phyloP scores from a whole-genome alignment of 1,140 invertebrate genomes.

The Cotesia vestalis region DNA sequence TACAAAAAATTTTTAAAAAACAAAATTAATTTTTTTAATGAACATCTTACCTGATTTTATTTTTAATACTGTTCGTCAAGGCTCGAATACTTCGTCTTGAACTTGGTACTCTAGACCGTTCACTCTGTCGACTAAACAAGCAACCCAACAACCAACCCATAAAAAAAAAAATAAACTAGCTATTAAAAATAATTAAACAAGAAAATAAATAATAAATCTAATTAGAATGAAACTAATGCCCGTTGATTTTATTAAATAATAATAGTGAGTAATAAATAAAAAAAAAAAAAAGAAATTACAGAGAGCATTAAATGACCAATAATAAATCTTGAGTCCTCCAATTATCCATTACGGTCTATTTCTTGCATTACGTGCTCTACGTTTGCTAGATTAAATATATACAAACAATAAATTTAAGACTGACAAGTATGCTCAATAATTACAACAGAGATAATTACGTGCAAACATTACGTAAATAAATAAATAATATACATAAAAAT shows the following conservation, averaged over 20 bases:
- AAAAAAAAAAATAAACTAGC: constrained; percentile 26
- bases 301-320: neutral
- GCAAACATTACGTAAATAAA: neutral
- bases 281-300: too few relatives aligned
- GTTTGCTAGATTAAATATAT: constrained; percentile 14
- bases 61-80: constrained; percentile 10
- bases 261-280: too few relatives aligned
- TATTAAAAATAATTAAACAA: neutral
- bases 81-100: constrained; percentile 50
- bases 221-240: neutral
- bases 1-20: neutral
- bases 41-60: constrained; percentile 8
- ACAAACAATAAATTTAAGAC: neutral
- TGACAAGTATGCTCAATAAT: too few relatives aligned
- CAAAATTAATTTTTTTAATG: constrained; percentile 1
- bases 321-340: neutral
- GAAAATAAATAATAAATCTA: constrained; percentile 12
- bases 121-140: constrained; percentile 54
- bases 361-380: constrained; percentile 12
- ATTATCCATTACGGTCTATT: neutral
- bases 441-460: neutral
- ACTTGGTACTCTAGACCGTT: constrained; percentile 46
- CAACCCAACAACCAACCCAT: constrained; percentile 43
- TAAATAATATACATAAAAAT: too few relatives aligned
- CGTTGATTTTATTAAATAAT: too few relatives aligned